A percentile compares a stretch with the other conserved stretches of the same genome.
These are phyloP conservation scores for Marasmarcha lunaedactyla DNA, from an alignment of 2,888 invertebrate genomes.

Conservation along the genomic window DNA sequence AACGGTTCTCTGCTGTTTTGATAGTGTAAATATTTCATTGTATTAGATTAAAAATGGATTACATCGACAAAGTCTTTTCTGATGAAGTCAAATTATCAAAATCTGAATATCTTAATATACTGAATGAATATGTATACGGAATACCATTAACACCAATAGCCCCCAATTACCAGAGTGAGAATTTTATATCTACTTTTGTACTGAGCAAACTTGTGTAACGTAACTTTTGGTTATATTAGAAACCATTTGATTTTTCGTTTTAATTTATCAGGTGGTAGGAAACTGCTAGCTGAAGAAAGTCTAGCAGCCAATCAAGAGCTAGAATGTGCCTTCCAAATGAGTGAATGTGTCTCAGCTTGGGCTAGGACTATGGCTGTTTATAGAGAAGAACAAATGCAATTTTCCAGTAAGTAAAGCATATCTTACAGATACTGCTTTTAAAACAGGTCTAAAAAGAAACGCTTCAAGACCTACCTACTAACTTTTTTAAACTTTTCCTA, in stretches of 20 bases:
- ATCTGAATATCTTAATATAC: conserved; percentile 37
- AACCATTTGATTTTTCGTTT: conserved; percentile 3
- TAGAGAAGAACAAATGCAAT: conserved; percentile 47
- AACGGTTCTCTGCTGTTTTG: too few species aligned
- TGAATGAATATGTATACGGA: conserved; percentile 43
- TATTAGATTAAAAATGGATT: conserved; percentile 54
- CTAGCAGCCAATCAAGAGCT: conserved; percentile 33
- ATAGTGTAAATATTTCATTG: too few species aligned
- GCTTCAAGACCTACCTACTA: too few species aligned
- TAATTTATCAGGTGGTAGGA: conserved; percentile 38
- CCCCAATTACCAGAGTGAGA: conserved; percentile 58
- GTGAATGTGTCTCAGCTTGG: conserved; percentile 51
- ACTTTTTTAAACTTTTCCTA: too few species aligned
- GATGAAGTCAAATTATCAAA: conserved; percentile 51
- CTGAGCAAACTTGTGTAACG: too few species aligned
- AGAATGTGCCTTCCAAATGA: conserved; percentile 49
- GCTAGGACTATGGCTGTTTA: conserved; percentile 53
- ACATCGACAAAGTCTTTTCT: conserved; percentile 56
- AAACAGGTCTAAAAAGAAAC: too few species aligned
- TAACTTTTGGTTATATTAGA: too few species aligned
- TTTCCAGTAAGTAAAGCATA: conserved; percentile 26
- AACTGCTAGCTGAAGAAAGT: conserved; percentile 47
- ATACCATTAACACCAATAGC: conserved; percentile 44
- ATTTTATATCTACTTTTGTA: conserved; percentile 5
- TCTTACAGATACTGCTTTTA: too few species aligned